Evolutionary conservation across 2,797 vertebrate species (phyloP).

Genomic region (Linurgus olivaceus): DNA sequence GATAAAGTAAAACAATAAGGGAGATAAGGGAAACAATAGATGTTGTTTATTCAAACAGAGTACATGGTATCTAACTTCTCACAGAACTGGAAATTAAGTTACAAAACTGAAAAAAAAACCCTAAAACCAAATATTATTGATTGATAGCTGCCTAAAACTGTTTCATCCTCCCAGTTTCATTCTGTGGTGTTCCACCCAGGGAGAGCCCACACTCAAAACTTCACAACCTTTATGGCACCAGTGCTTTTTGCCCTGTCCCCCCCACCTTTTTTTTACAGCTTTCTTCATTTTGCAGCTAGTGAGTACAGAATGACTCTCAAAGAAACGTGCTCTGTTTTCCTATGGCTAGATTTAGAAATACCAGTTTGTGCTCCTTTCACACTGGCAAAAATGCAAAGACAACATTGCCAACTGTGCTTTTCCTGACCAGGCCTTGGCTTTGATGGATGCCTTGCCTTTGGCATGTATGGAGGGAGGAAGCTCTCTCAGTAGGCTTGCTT

Average conservation of each 20-base stretch:
- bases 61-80: not conserved
- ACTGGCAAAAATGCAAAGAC: not conserved
- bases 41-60: not conserved
- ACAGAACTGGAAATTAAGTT: not conserved
- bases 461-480: not conserved
- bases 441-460: not conserved
- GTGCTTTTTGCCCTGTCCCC: not conserved
- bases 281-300: not conserved
- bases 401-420: not conserved
- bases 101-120: not conserved
- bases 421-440: not conserved
- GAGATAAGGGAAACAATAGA: not conserved
- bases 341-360: not conserved
- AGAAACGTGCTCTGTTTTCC: not conserved
- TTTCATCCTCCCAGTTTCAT: not conserved
- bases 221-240: not conserved
- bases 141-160: not conserved
- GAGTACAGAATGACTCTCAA: not conserved
- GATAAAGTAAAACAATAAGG: not conserved
- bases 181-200: not conserved
- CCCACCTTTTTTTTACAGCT: not conserved
- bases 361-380: not conserved
- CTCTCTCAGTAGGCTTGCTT: constrained; percentile 1
- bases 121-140: not conserved
- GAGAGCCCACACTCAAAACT: not conserved